Percentiles rank a stretch among this genome's conserved stretches.
phyloP scores from a whole-genome alignment of 1,140 invertebrate species.

The Bactericera cockerelli region DNA sequence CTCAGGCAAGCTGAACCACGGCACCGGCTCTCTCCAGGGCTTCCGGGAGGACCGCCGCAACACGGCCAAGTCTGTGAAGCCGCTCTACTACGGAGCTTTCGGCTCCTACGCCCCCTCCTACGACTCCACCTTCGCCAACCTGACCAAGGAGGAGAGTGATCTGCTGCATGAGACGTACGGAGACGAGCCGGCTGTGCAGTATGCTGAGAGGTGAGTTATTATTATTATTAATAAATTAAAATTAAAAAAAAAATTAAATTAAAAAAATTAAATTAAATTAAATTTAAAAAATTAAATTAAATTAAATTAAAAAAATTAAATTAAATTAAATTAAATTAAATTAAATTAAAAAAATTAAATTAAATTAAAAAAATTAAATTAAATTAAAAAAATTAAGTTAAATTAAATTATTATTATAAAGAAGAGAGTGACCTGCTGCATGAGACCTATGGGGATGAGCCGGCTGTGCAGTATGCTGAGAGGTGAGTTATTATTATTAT shows the following conservation, averaged over 20 bases:
- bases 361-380: no score
- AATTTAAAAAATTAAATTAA: no score
- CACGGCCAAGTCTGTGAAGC: slow-evolving; percentile 72
- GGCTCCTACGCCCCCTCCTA: slow-evolving; percentile 87
- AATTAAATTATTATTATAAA: no score
- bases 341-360: no score
- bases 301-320: no score
- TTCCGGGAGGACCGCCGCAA: slow-evolving; percentile 81
- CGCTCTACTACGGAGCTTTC: slow-evolving; percentile 86
- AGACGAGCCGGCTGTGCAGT: slow-evolving; percentile 70
- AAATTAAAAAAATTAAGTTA: no score
- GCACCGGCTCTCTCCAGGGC: slow-evolving; percentile 47
- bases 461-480: slow-evolving; percentile 72
- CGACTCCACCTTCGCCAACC: slow-evolving; percentile 86
- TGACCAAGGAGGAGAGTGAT: slow-evolving; percentile 86
- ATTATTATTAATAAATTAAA: no score
- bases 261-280: no score
- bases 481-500: no score
- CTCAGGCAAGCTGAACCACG: slow-evolving; percentile 69
- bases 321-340: no score
- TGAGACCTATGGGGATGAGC: slow-evolving; percentile 79
- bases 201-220: slow-evolving; percentile 60
- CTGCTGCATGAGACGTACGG: slow-evolving; percentile 83
- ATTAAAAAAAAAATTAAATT: no score
- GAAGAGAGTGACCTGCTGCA: slow-evolving; percentile 85